Conservation (phyloP, 1,140 invertebrate species). For the Mactra quadrangularis region DNA sequence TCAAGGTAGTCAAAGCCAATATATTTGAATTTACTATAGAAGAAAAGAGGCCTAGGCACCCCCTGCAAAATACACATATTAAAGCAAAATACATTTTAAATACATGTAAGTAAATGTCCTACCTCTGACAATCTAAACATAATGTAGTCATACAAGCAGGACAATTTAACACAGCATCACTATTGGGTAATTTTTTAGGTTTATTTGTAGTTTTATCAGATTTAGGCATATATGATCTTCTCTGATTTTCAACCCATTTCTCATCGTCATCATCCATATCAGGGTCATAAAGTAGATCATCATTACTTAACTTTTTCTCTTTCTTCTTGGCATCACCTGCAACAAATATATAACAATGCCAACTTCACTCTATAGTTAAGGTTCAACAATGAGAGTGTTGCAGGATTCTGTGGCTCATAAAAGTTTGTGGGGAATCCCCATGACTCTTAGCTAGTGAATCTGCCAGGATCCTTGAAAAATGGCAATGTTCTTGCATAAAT, state of each 20-base stretch:
- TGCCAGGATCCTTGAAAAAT: no score
- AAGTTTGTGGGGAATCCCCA: no score
- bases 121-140: conserved; percentile 87
- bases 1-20: no score
- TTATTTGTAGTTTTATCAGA: conserved; percentile 15
- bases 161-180: conserved; percentile 88
- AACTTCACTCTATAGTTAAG: not conserved
- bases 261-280: conserved; percentile 87
- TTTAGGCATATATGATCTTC: conserved; percentile 75
- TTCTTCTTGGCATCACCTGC: conserved; percentile 64
- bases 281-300: conserved; percentile 87
- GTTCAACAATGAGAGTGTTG: no score
- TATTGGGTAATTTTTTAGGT: conserved; percentile 66
- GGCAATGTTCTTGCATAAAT: no score
- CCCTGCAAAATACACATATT: no score
- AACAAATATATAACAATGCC: not conserved
- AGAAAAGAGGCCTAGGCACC: no score
- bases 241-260: conserved; percentile 85
- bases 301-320: conserved; percentile 78
- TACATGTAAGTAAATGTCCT: no score
- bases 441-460: no score
- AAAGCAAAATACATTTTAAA: no score
- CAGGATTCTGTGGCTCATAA: no score
- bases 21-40: no score
- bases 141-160: conserved; percentile 87